These are phyloP conservation scores for Stramonita haemastoma DNA, from an alignment of 2,888 invertebrate genomes.

Conservation along the genomic window DNA sequence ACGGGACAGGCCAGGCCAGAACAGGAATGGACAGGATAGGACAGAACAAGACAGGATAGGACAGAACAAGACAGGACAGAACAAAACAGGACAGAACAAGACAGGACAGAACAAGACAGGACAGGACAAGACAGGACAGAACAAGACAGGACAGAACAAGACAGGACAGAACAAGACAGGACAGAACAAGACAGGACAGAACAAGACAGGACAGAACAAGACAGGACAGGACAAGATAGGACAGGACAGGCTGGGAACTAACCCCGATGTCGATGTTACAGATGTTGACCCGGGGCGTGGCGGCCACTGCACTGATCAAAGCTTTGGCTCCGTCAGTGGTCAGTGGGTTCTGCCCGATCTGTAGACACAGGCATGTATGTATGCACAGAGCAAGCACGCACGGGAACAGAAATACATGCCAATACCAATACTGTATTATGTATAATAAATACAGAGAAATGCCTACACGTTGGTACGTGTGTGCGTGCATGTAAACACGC, in stretches of 20 bases:
- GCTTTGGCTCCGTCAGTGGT: slow-evolving; percentile 69
- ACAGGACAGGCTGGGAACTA: slow-evolving; percentile 22
- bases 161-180: not conserved
- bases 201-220: not conserved
- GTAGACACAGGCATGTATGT: not conserved
- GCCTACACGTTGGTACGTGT: no score
- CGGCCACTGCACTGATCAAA: slow-evolving; percentile 55
- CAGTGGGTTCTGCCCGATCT: slow-evolving; percentile 68
- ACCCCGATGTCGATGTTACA: slow-evolving; percentile 56
- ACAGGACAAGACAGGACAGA: not conserved
- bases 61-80: not conserved
- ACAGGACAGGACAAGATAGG: not conserved
- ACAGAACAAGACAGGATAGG: not conserved
- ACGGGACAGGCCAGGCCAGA: not conserved
- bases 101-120: not conserved
- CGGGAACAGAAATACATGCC: no score
- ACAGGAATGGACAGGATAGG: not conserved
- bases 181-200: not conserved
- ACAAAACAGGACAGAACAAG: not conserved
- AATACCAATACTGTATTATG: no score
- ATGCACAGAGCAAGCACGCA: not conserved
- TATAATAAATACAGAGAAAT: no score
- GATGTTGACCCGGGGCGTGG: slow-evolving; percentile 45
- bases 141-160: not conserved
- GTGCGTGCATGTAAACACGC: no score